phyloP scores from a whole-genome alignment of 2,888 invertebrate species.

The Hypomecis punctinalis region DNA sequence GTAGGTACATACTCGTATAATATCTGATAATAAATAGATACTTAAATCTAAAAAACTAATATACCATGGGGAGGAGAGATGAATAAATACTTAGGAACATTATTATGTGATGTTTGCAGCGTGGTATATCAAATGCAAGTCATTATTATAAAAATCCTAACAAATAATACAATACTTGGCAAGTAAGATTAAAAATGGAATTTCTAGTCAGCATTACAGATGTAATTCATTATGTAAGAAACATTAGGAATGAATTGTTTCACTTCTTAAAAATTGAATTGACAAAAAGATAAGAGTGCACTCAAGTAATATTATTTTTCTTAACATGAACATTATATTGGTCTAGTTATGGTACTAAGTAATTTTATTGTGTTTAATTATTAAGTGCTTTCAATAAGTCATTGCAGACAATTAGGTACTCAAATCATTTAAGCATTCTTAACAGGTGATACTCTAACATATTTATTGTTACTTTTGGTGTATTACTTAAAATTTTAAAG shows the following conservation, averaged over 20 bases:
- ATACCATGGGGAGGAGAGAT: conserved; percentile 56
- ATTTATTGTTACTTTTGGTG: conserved; percentile 43
- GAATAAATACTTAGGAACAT: conserved; percentile 74
- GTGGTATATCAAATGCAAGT: conserved; percentile 60
- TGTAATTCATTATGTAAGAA: conserved; percentile 34
- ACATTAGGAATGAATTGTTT: conserved; percentile 50
- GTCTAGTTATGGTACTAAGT: conserved; percentile 5
- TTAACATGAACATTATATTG: conserved; percentile 5
- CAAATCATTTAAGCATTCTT: conserved; percentile 19
- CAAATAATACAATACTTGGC: conserved; percentile 69
- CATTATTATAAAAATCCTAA: conserved; percentile 49
- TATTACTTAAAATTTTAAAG: conserved; percentile 65
- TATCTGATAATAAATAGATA: conserved; percentile 73
- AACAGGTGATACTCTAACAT: conserved; percentile 22
- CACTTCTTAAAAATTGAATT: conserved; percentile 16
- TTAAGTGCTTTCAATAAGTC: not conserved
- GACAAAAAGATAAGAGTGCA: conserved; percentile 48
- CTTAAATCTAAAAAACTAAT: conserved; percentile 54
- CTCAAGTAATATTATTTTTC: conserved; percentile 34
- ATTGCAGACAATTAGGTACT: conserved; percentile 2
- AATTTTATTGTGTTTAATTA: conserved; percentile 4
- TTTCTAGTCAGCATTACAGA: conserved; percentile 44
- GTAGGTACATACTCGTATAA: conserved; percentile 57
- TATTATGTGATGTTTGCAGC: conserved; percentile 62
- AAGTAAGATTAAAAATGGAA: conserved; percentile 66